Conservation (phyloP, 1,140 invertebrate genomes). For the Drosophila erecta region DNA sequence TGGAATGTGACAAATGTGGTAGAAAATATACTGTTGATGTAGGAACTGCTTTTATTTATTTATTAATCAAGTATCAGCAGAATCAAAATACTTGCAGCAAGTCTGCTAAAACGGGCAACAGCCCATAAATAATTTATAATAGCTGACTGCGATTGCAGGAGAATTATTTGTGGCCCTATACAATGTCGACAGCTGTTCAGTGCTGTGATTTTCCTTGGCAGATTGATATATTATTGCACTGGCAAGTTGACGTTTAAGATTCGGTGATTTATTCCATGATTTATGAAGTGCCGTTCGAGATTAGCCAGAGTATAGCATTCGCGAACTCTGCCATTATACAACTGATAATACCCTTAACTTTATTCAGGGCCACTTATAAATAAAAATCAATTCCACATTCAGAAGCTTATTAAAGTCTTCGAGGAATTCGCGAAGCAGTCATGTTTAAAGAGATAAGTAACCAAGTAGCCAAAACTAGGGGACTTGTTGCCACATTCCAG, state of each 20-base stretch:
- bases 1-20: not conserved
- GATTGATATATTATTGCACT: conserved; percentile 58
- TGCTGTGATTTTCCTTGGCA: conserved; percentile 58
- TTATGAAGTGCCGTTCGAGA: conserved; percentile 74
- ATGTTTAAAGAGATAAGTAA: not conserved
- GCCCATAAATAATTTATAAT: conserved; percentile 38
- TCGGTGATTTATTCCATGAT: conserved; percentile 69
- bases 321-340: conserved; percentile 9
- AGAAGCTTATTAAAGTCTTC: not conserved
- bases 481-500: conserved; percentile 50
- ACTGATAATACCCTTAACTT: conserved; percentile 24
- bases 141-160: conserved; percentile 38
- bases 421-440: too few species aligned
- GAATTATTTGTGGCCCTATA: conserved; percentile 48
- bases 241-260: conserved; percentile 70
- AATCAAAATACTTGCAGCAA: not conserved
- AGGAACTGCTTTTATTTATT: not conserved
- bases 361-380: not conserved
- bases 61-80: not conserved
- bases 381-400: not conserved
- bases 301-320: conserved; percentile 51
- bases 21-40: not conserved
- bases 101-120: conserved; percentile 2
- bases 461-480: conserved; percentile 8
- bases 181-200: conserved; percentile 45